Base-by-base conservation (phyloP, 1,140 invertebrate species). In the Camponotus vicinus region DNA sequence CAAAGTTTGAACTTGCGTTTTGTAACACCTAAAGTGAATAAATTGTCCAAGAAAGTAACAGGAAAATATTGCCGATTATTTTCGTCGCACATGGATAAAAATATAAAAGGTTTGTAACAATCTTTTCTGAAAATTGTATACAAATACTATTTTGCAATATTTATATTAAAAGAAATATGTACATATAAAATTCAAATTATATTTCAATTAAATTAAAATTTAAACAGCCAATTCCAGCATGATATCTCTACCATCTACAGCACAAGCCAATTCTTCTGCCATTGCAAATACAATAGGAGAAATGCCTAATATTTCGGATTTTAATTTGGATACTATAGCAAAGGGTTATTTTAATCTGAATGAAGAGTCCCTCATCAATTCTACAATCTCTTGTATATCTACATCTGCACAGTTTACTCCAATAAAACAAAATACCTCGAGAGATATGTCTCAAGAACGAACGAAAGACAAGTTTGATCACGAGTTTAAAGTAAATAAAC, bases 41-140 rank as follows among this genome's bases (percentile, higher is more conserved):
- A 71, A 11, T 69, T 64, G 9, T 80, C 63, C 11, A 78, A 32
- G 6, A 90, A 82, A 90, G 83, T 80, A 64, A 77, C 77, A 45
- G 82, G 85, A 63, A 93, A 93, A 86, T 93, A 93, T 71, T 91
- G 91, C 0, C 77, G 92, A 67, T 79, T 93, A 75, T 93, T 93
- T 90, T 90, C 88, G 1, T 78, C 71, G 0, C 64, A 52, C 27
- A 67, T 37, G 37, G 86, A 71, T 45, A 90, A 71, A 78, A 75
- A 73, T 45, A 77, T 5, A 83, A 70, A 85, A 90, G 89, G 89
- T 92, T 73, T 45, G 75, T 73, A 66, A 18, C 8, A 2, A 73
- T 82, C 3, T 8, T 34, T 2, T 27, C 57, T 71, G 4, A 63
- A 27, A 40, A 34, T 59, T 6, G 15, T 73, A 15, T 40, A 45